Percentiles rank a stretch among this genome's conserved stretches.
Conservation (phyloP, 2,113 vertebrate species). For the Microtus pennsylvanicus region DNA sequence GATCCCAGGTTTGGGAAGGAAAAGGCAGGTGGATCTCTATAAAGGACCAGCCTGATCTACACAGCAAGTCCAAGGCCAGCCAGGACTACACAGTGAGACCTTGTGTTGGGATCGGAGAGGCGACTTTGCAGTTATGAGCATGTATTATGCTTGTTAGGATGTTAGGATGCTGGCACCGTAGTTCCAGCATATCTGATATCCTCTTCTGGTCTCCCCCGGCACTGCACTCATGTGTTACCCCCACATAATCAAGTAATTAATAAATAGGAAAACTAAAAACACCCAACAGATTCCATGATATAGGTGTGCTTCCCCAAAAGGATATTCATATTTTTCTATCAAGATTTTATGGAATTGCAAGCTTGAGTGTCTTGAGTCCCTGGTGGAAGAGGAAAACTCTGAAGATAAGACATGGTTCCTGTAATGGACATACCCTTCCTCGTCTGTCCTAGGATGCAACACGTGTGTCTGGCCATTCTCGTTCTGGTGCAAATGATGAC, state of each 20-base stretch:
- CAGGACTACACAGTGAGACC: not conserved
- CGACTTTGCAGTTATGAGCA: not conserved
- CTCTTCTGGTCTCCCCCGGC: not conserved
- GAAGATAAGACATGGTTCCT: not conserved
- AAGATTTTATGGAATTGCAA: not conserved
- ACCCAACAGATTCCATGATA: not conserved
- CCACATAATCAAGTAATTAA: not conserved
- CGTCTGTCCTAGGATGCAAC: not conserved
- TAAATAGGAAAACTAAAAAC: not conserved
- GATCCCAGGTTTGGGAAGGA: not conserved
- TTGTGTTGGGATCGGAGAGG: not conserved
- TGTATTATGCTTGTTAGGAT: not conserved
- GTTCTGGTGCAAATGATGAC: not conserved
- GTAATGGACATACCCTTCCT: not conserved
- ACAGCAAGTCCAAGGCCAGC: not conserved
- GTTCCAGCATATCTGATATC: not conserved
- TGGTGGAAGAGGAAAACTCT: not conserved
- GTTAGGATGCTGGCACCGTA: not conserved
- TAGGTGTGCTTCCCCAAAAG: not conserved
- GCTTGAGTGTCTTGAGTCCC: not conserved
- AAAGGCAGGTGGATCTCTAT: not conserved
- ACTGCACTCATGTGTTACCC: not conserved
- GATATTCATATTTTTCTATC: not conserved
- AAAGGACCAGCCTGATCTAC: not conserved
- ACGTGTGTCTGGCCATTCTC: not conserved